Conservation (phyloP, 2,888 invertebrate species). For the Micoletzkya japonica region DNA sequence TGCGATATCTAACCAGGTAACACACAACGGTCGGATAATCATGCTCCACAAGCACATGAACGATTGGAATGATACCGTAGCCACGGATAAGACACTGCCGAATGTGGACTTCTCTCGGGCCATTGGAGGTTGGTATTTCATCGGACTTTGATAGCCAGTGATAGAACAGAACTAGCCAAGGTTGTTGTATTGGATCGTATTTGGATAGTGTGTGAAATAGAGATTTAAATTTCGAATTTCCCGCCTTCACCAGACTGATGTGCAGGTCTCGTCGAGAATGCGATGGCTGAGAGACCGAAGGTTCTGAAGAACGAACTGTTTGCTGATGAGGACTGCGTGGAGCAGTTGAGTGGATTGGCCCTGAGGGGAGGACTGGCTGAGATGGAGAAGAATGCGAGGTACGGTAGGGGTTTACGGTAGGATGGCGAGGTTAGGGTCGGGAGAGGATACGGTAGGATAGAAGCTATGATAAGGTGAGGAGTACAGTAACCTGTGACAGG, state of each 20-base stretch:
- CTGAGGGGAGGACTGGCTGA: not conserved
- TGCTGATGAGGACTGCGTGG: not conserved
- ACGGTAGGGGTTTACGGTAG: constrained; percentile 1
- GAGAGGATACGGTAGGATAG: too few species aligned
- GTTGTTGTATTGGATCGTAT: not conserved
- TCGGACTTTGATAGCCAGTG: not conserved
- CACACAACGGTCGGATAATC: constrained; percentile 17
- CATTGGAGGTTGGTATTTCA: not conserved
- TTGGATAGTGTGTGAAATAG: not conserved
- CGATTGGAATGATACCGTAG: not conserved
- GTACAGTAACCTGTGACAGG: too few species aligned
- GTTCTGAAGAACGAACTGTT: not conserved
- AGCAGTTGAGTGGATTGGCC: not conserved
- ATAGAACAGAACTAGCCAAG: not conserved
- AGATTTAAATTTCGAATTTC: not conserved
- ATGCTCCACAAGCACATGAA: constrained; percentile 21
- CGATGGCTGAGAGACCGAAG: not conserved
- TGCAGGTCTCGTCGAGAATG: constrained; percentile 23
- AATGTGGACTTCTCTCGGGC: not conserved
- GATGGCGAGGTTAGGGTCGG: too few species aligned
- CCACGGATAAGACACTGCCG: not conserved
- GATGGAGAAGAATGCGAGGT: constrained; percentile 12
- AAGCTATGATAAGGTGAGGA: too few species aligned
- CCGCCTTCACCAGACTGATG: not conserved
- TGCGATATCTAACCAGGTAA: constrained; percentile 4